phyloP scores from a whole-genome alignment of 2,888 invertebrate species.

The Hypomecis punctinalis region DNA sequence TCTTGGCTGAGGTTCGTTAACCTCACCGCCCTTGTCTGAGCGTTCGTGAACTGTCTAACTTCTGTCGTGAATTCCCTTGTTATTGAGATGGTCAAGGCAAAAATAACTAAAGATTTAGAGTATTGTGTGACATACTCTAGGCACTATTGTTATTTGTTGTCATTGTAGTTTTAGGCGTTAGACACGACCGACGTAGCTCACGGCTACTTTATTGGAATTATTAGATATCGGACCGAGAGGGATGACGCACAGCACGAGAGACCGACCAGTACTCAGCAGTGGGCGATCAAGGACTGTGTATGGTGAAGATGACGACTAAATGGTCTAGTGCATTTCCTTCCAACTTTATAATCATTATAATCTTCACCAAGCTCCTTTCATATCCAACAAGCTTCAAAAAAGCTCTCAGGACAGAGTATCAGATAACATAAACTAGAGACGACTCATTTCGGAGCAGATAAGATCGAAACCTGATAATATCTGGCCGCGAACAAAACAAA shows the following conservation, averaged over 20 bases:
- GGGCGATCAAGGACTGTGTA: no score
- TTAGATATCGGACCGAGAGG: no score
- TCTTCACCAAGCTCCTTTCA: background rate
- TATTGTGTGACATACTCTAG: conserved; percentile 19
- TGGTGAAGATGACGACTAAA: background rate
- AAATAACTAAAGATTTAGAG: conserved; percentile 33
- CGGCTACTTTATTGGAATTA: background rate
- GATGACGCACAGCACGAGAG: no score
- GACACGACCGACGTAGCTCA: background rate
- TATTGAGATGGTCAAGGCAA: conserved; percentile 26
- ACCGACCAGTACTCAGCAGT: no score
- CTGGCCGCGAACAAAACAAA: conserved; percentile 13
- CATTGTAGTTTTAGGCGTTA: conserved; percentile 19
- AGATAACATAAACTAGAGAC: conserved; percentile 26
- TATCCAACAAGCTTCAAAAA: conserved; percentile 4
- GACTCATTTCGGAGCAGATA: conserved; percentile 17
- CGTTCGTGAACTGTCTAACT: conserved; percentile 33
- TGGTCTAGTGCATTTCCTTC: background rate
- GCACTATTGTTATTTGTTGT: conserved; percentile 22
- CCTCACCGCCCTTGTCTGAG: conserved; percentile 31
- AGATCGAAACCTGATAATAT: conserved; percentile 27
- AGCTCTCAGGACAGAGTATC: conserved; percentile 14
- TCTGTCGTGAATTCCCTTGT: conserved; percentile 35
- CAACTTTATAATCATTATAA: background rate
- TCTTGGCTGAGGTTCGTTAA: conserved; percentile 36